Evolutionary conservation across 2,888 invertebrate genomes (phyloP).

Genomic region (Drosophila testacea): DNA sequence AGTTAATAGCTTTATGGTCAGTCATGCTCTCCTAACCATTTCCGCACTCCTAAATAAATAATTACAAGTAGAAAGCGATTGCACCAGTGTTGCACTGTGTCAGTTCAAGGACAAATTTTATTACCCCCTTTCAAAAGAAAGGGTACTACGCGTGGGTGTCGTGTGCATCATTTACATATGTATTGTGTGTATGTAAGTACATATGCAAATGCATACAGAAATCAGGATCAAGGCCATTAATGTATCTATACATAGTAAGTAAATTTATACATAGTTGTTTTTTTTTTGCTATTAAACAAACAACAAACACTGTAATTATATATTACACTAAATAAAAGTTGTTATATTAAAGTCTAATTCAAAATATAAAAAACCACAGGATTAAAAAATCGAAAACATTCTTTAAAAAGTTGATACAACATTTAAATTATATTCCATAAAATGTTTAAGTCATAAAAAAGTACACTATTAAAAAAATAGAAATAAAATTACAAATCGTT

Average conservation of each 20-base stretch:
- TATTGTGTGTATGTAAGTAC: background rate
- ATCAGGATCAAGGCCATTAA: conserved; percentile 20
- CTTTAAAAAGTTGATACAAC: too few species aligned
- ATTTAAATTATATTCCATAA: too few species aligned
- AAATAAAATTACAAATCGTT: too few species aligned
- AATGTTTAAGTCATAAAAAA: too few species aligned
- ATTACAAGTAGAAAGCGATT: conserved; percentile 19
- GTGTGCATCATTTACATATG: conserved; percentile 24
- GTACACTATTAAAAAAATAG: too few species aligned
- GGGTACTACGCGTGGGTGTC: conserved; percentile 49
- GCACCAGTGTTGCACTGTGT: conserved; percentile 13
- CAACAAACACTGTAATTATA: too few species aligned
- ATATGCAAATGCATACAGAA: conserved; percentile 3
- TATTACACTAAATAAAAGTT: too few species aligned
- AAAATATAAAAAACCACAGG: too few species aligned
- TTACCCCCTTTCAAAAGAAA: conserved; percentile 39
- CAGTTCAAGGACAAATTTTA: conserved; percentile 49
- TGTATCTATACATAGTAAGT: background rate
- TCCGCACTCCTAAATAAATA: conserved; percentile 15
- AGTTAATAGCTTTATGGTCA: conserved; percentile 16
- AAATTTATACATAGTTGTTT: background rate
- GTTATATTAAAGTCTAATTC: too few species aligned
- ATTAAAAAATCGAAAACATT: too few species aligned
- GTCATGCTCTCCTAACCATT: conserved; percentile 10
- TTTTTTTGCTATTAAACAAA: background rate